Evolutionary conservation across 2,888 invertebrate genomes (phyloP).

Genomic region (Drosophila meridiana): DNA sequence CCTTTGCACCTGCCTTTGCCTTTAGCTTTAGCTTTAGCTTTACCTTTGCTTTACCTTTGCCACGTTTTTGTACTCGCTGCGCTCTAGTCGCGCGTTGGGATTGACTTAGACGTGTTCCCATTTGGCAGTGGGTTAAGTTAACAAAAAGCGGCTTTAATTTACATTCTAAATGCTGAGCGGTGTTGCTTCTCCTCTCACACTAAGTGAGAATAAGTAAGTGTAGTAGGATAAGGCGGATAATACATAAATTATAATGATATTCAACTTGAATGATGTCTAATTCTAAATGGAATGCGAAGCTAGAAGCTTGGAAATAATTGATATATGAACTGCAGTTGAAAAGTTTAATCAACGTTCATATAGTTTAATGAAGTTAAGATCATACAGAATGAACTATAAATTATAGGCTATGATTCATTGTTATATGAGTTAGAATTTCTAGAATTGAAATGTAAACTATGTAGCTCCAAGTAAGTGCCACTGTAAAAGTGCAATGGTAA

Average conservation of each 20-base stretch:
- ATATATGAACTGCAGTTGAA: too few species aligned
- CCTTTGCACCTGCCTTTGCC: slow-evolving; percentile 7
- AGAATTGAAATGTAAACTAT: too few species aligned
- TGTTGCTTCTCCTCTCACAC: too few species aligned
- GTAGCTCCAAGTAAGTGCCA: too few species aligned
- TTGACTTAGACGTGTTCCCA: slow-evolving; percentile 22
- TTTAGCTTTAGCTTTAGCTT: slow-evolving; percentile 16
- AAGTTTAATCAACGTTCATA: too few species aligned
- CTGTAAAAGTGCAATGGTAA: too few species aligned
- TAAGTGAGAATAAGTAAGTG: not conserved
- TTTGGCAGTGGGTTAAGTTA: slow-evolving; percentile 2
- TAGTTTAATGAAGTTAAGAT: too few species aligned
- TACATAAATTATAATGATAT: too few species aligned
- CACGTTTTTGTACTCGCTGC: slow-evolving; percentile 16
- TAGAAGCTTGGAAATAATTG: not conserved
- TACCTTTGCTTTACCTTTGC: slow-evolving; percentile 1
- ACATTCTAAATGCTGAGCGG: not conserved
- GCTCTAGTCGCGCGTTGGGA: slow-evolving; percentile 13
- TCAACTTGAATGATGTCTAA: not conserved
- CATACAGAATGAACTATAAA: too few species aligned
- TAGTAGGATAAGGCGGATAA: not conserved
- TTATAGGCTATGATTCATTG: too few species aligned
- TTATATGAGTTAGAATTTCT: too few species aligned
- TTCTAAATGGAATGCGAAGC: too few species aligned
- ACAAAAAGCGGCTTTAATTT: slow-evolving; percentile 35